phyloP scores from a whole-genome alignment of 2,888 invertebrate genomes.

The Torymus auratus region DNA sequence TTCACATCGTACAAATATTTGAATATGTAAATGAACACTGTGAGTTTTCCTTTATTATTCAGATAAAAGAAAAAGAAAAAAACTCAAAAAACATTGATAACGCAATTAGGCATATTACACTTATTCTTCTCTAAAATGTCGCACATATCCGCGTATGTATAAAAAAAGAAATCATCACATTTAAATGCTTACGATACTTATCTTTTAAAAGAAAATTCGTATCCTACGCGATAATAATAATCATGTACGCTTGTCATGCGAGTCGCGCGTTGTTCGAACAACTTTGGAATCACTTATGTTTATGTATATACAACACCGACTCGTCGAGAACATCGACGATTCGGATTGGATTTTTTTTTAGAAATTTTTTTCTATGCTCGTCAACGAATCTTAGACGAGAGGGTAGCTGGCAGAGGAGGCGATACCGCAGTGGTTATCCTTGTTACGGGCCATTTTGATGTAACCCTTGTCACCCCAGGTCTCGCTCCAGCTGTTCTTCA shows the following conservation, averaged over 20 bases:
- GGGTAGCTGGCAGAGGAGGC: slow-evolving; percentile 91
- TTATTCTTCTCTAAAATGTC: background rate
- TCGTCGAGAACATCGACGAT: background rate
- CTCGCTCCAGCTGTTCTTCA: slow-evolving; percentile 91
- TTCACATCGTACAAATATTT: slow-evolving; percentile 11
- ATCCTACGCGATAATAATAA: background rate
- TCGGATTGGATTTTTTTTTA: no score
- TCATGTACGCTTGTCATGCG: background rate
- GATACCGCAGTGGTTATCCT: slow-evolving; percentile 90
- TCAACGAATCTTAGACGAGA: slow-evolving; percentile 80
- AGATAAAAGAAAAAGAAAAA: background rate
- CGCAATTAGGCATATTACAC: slow-evolving; percentile 1
- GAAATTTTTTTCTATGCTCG: no score
- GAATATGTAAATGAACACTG: slow-evolving; percentile 9
- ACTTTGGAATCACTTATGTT: slow-evolving; percentile 3
- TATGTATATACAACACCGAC: slow-evolving; percentile 6
- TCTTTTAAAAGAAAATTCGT: slow-evolving; percentile 2
- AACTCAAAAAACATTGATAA: background rate
- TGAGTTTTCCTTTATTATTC: slow-evolving; percentile 4
- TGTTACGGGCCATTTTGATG: slow-evolving; percentile 92
- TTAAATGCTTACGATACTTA: slow-evolving; percentile 9
- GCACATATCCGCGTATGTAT: background rate
- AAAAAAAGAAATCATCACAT: slow-evolving; percentile 10
- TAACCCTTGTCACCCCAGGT: slow-evolving; percentile 91
- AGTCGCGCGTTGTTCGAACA: slow-evolving; percentile 2